Percentiles rank a stretch among this genome's conserved stretches.
Conservation (phyloP, 2,888 invertebrate genomes). For the Biston stratarius region DNA sequence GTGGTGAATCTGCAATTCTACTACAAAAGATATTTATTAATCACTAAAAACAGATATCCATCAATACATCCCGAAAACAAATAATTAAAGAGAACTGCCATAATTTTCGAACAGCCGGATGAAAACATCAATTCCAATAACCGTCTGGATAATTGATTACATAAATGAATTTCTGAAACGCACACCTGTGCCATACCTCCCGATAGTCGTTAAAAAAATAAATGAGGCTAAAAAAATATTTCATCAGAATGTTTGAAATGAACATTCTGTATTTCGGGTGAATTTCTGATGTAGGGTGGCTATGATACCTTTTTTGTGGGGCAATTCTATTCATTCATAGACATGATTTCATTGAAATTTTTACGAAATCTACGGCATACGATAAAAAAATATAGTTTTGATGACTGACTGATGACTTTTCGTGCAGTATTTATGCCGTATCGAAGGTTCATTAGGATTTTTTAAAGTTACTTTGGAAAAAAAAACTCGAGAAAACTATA, state of each 20-base stretch:
- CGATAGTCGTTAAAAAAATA: constrained; percentile 23
- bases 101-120: constrained; percentile 4
- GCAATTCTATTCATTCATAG: neutral
- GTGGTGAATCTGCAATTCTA: neutral
- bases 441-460: too few relatives aligned
- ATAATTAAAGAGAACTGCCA: constrained; percentile 2
- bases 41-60: neutral
- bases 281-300: neutral
- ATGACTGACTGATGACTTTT: too few relatives aligned
- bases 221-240: constrained; percentile 2
- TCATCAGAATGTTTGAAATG: neutral
- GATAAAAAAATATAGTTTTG: too few relatives aligned
- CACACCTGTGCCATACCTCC: constrained; percentile 22
- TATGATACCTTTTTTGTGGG: neutral
- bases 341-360: too few relatives aligned
- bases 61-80: neutral
- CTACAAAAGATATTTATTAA: neutral
- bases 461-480: too few relatives aligned
- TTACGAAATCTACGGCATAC: too few relatives aligned
- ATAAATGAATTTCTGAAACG: constrained; percentile 26
- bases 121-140: constrained; percentile 14
- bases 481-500: too few relatives aligned
- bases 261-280: neutral
- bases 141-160: constrained; percentile 20
- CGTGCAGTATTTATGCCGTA: too few relatives aligned